Evolutionary conservation across 1,140 invertebrate genomes (phyloP).

Genomic region (Anastatus disparis): DNA sequence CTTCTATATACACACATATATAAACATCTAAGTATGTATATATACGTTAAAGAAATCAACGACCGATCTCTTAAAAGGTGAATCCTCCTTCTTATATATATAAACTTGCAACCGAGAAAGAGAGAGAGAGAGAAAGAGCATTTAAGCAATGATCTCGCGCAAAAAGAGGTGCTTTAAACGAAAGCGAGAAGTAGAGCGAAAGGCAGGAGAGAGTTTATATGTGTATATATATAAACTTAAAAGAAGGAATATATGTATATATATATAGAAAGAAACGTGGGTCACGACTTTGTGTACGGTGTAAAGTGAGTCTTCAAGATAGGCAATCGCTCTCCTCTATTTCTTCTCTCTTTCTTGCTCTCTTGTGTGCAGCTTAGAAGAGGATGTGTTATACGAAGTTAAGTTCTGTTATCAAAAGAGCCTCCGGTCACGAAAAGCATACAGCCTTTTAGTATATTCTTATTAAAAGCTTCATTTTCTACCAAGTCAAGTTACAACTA

Average conservation of each 20-base stretch:
- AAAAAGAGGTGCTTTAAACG: neutral
- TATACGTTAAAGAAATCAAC: conserved; percentile 15
- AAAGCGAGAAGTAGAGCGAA: conserved; percentile 37
- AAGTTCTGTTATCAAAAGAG: no score
- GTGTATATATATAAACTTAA: neutral
- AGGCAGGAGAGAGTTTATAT: conserved; percentile 1
- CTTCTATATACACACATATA: neutral
- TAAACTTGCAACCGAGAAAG: no score
- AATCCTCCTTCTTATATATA: conserved; percentile 24
- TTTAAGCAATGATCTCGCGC: conserved; percentile 15
- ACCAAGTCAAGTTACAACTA: neutral
- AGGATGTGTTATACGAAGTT: no score
- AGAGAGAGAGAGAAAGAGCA: no score
- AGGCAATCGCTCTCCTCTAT: conserved; percentile 13
- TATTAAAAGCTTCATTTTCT: conserved; percentile 35
- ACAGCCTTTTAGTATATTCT: neutral
- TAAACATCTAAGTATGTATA: no score
- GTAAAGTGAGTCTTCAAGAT: conserved; percentile 43
- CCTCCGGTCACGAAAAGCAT: neutral
- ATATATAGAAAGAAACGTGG: neutral
- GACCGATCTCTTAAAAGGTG: conserved; percentile 13
- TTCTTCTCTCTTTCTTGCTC: no score
- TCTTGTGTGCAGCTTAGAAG: no score
- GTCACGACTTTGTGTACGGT: conserved; percentile 27
- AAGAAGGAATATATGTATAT: no score